phyloP scores from a whole-genome alignment of 2,888 invertebrate species.

The Acanthosoma haemorrhoidale region DNA sequence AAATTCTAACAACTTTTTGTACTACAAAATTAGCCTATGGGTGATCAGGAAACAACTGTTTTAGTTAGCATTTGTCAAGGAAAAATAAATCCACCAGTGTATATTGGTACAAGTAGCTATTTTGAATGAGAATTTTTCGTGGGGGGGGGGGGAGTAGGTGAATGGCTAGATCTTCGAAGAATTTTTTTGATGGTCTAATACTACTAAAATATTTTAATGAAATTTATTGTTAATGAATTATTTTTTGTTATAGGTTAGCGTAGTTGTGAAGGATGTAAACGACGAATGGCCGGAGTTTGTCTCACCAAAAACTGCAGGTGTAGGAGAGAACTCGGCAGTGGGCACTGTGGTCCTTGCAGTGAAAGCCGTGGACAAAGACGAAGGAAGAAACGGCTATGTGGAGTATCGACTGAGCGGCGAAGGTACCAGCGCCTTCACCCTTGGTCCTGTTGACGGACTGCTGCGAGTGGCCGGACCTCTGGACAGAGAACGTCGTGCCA shows the following conservation, averaged over 20 bases:
- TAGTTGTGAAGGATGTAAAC: slow-evolving; percentile 83
- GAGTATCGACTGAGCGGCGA: slow-evolving; percentile 65
- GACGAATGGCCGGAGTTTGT: slow-evolving; percentile 85
- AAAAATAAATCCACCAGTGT: too few species aligned
- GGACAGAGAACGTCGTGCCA: slow-evolving; percentile 73
- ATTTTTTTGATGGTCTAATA: too few species aligned
- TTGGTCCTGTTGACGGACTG: slow-evolving; percentile 83
- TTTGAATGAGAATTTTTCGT: neutral
- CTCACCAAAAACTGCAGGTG: slow-evolving; percentile 69
- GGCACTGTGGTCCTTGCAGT: slow-evolving; percentile 85
- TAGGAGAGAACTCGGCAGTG: slow-evolving; percentile 76
- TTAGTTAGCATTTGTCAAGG: too few species aligned
- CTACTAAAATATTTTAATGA: neutral
- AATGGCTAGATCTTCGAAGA: neutral
- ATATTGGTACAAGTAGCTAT: too few species aligned
- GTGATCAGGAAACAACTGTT: too few species aligned
- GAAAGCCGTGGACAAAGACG: slow-evolving; percentile 83
- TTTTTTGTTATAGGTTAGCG: slow-evolving; percentile 61
- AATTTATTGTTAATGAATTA: neutral
- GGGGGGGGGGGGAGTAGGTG: neutral
- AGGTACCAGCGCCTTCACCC: slow-evolving; percentile 54
- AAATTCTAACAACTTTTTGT: too few species aligned
- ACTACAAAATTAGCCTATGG: too few species aligned
- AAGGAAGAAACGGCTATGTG: slow-evolving; percentile 84
- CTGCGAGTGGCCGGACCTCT: slow-evolving; percentile 77